These are phyloP conservation scores for Capra hircus DNA, from an alignment of 2,113 vertebrate species.

Conservation along the genomic window DNA sequence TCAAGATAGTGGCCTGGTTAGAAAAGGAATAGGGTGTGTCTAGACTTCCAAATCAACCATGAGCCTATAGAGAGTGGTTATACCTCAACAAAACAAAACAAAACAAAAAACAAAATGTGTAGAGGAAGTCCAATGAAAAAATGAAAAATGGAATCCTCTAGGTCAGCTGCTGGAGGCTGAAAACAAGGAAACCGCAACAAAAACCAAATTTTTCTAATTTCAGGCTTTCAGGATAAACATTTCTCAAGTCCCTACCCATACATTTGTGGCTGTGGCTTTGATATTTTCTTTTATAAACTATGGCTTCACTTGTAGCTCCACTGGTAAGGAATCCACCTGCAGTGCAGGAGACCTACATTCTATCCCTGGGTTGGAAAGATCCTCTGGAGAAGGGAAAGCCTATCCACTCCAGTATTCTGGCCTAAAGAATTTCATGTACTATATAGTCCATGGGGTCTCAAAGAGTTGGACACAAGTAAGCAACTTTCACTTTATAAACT, in stretches of 20 bases:
- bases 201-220: neutral
- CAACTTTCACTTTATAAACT: neutral
- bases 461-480: neutral
- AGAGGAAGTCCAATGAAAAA: neutral
- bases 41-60: neutral
- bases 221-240: neutral
- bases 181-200: neutral
- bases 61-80: neutral
- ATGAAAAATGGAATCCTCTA: neutral
- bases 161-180: neutral
- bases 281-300: neutral
- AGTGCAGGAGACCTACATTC: neutral
- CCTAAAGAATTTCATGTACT: neutral
- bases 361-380: neutral
- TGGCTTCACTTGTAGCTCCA: neutral
- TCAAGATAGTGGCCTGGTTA: neutral
- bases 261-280: neutral
- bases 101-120: neutral
- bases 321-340: neutral
- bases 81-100: neutral
- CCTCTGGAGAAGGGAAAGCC: neutral
- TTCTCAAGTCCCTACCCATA: neutral
- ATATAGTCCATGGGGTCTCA: fast-evolving
- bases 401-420: neutral
- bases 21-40: neutral